Conservation (phyloP, 2,888 invertebrate genomes). For the Cantharis lateralis region DNA sequence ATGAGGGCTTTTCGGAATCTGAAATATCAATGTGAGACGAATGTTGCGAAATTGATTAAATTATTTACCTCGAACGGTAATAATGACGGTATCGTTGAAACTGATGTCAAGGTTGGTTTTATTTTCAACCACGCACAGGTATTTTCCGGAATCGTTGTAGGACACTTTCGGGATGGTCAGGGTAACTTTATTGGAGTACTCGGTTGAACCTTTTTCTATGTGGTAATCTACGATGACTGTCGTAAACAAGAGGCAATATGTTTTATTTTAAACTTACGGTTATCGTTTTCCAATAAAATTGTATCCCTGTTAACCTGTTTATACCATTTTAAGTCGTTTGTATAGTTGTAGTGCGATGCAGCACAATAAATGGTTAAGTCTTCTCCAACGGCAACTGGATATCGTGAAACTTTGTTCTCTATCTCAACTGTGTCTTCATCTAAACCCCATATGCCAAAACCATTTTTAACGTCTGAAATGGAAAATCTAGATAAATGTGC, state of each 20-base stretch:
- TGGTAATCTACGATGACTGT: constrained; percentile 6
- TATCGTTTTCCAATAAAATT: too few relatives aligned
- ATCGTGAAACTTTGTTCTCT: constrained; percentile 30
- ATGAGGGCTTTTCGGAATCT: too few relatives aligned
- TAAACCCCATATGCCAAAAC: constrained; percentile 56
- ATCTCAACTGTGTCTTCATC: constrained; percentile 50
- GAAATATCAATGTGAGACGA: too few relatives aligned
- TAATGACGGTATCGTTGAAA: constrained; percentile 6
- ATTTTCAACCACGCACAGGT: constrained; percentile 43
- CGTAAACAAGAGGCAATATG: too few relatives aligned
- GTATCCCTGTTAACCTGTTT: neutral
- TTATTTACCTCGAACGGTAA: constrained; percentile 32
- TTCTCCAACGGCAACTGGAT: constrained; percentile 60
- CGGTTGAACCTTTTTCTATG: constrained; percentile 36
- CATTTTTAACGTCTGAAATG: constrained; percentile 55
- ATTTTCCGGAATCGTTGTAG: constrained; percentile 43
- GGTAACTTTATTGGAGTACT: constrained; percentile 50
- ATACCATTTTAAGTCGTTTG: constrained; percentile 60
- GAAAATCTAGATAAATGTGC: neutral
- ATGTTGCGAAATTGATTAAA: too few relatives aligned
- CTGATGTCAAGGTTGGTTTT: neutral
- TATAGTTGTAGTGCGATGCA: constrained; percentile 61
- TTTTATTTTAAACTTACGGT: too few relatives aligned
- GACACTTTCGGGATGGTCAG: constrained; percentile 48
- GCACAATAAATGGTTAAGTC: constrained; percentile 62